phyloP scores from a whole-genome alignment of 2,113 vertebrate species.

The Myiagra hebetior region DNA sequence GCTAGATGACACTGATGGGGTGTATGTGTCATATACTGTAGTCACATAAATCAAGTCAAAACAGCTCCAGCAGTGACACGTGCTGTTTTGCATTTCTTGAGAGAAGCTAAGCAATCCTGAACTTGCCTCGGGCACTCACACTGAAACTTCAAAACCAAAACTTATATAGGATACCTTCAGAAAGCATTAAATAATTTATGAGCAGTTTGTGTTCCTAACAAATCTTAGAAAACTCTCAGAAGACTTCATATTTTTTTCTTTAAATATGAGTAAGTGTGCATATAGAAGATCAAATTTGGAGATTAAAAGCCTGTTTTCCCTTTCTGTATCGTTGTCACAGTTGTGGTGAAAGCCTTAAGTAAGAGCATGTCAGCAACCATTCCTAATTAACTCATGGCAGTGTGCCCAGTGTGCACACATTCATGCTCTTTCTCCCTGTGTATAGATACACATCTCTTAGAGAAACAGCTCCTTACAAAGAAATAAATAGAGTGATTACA shows the following conservation, averaged over 20 bases:
- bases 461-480: conserved; percentile 26
- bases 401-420: background rate
- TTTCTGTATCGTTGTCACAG: background rate
- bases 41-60: background rate
- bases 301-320: background rate
- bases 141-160: background rate
- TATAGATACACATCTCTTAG: conserved; percentile 40
- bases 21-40: fast-evolving
- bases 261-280: background rate
- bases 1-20: background rate
- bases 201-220: background rate
- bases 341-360: conserved; percentile 3
- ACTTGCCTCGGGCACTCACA: background rate
- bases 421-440: background rate
- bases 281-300: background rate
- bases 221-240: background rate
- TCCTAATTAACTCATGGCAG: conserved; percentile 44
- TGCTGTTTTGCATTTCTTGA: background rate
- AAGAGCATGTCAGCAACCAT: background rate
- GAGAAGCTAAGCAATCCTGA: background rate
- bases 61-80: background rate
- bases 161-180: fast-evolving
- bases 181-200: background rate
- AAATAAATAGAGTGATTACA: conserved; percentile 44
- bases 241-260: background rate